Percentiles rank a stretch among this genome's conserved stretches.
Evolutionary conservation across 1,140 invertebrate species (phyloP).

Genomic region (Euwallacea fornicatus): DNA sequence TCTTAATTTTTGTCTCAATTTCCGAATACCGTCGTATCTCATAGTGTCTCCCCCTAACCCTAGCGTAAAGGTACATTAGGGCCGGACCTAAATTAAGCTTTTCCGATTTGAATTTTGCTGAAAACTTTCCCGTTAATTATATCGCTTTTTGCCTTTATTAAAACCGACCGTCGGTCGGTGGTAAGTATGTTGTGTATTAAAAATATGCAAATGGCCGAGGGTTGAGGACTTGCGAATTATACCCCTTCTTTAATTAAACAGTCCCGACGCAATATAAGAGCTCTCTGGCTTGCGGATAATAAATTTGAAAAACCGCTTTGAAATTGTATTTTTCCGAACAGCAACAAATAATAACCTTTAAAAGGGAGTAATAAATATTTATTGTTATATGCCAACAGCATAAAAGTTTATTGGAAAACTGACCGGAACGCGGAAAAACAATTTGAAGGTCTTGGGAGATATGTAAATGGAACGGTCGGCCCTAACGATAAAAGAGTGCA

Average conservation of each 20-base stretch:
- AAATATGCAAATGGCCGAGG: constrained; percentile 36
- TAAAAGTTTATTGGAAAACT: constrained; percentile 20
- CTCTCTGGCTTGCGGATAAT: constrained; percentile 16
- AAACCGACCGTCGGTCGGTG: constrained; percentile 25
- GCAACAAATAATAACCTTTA: constrained; percentile 3
- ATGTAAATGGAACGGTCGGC: constrained; percentile 17
- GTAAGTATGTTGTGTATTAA: constrained; percentile 39
- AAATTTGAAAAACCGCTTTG: not conserved
- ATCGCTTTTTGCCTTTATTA: constrained; percentile 38
- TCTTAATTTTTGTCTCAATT: not conserved
- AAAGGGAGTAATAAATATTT: constrained; percentile 19
- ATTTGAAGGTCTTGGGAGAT: constrained; percentile 19
- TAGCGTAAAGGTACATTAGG: not conserved
- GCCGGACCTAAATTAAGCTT: not conserved
- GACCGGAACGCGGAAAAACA: constrained; percentile 14
- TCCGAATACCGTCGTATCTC: not conserved
- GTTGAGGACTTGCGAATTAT: constrained; percentile 37
- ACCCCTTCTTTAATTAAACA: constrained; percentile 30
- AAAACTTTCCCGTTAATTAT: constrained; percentile 35
- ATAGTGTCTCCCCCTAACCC: too few species aligned
- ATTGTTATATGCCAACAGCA: constrained; percentile 6
- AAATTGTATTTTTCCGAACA: not conserved
- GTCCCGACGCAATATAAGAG: not conserved
- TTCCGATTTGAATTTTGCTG: constrained; percentile 17
- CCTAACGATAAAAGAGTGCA: constrained; percentile 16